These are phyloP conservation scores for Pogoniulus pusillus DNA, from an alignment of 2,797 vertebrate species.

Conservation along the genomic window DNA sequence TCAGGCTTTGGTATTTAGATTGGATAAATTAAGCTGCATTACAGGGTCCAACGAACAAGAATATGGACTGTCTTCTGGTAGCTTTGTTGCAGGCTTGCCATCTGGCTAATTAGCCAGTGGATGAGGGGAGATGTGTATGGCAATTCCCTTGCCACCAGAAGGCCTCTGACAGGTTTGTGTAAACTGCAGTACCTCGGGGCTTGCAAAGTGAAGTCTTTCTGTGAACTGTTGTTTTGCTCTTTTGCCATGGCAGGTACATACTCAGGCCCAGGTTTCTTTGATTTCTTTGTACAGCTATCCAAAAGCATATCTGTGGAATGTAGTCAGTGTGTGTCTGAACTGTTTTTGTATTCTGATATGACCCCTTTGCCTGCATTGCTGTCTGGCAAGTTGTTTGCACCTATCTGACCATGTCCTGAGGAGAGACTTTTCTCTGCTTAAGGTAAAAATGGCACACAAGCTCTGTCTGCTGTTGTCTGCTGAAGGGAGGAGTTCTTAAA, in stretches of 20 bases:
- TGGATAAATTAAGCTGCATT: conserved; percentile 70
- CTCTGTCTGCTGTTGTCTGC: not conserved
- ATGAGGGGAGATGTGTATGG: not conserved
- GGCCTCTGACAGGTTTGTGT: not conserved
- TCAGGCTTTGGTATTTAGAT: conserved; percentile 56
- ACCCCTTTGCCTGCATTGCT: not conserved
- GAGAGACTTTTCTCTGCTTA: not conserved
- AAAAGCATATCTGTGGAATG: not conserved
- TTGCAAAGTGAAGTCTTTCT: not conserved
- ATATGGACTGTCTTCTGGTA: conserved; percentile 28
- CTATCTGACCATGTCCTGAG: not conserved
- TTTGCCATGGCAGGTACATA: not conserved
- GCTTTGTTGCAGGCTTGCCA: conserved; percentile 43
- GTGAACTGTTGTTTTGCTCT: not conserved
- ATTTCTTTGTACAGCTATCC: no score
- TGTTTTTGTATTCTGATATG: not conserved
- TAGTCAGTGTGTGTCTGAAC: not conserved
- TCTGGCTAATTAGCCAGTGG: not conserved
- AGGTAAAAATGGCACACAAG: not conserved
- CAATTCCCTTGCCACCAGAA: not conserved
- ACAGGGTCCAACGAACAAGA: conserved; percentile 36
- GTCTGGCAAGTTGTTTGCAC: not conserved
- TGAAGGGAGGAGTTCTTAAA: not conserved
- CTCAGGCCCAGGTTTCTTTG: no score
- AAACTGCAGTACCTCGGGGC: not conserved